These are phyloP conservation scores for Discoglossus pictus DNA, from an alignment of 2,797 vertebrate species.

Conservation along the genomic window DNA sequence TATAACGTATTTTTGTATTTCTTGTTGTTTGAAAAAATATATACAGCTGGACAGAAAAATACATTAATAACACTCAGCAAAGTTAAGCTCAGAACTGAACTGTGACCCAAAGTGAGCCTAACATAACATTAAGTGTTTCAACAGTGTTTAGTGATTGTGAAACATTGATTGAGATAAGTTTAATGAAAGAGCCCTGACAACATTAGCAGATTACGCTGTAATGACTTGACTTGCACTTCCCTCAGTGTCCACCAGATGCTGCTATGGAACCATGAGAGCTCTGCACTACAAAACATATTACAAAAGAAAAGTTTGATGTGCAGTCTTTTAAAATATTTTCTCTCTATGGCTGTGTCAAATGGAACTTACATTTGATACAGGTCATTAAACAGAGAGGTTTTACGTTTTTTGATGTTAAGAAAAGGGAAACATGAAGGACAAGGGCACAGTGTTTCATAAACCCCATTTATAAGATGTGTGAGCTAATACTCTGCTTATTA, in stretches of 20 bases:
- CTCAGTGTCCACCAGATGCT: slow-evolving; percentile 20
- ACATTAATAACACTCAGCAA: too few relatives aligned
- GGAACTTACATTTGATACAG: slow-evolving; percentile 49
- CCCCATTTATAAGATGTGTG: slow-evolving; percentile 10
- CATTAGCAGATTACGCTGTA: background rate
- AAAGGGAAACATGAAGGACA: slow-evolving; percentile 44
- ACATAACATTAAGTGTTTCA: slow-evolving; percentile 6
- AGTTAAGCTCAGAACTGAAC: too few relatives aligned
- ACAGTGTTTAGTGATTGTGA: background rate
- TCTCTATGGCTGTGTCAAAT: slow-evolving; percentile 38
- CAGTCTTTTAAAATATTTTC: slow-evolving; percentile 32
- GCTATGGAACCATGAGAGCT: slow-evolving; percentile 37
- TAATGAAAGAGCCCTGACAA: slow-evolving; percentile 25
- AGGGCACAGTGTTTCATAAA: slow-evolving; percentile 24
- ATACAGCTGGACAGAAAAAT: too few relatives aligned
- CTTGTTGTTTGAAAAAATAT: too few relatives aligned
- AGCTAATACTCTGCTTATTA: slow-evolving; percentile 24
- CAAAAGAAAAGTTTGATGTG: slow-evolving; percentile 30
- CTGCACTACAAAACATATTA: too few relatives aligned
- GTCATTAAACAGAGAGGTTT: slow-evolving; percentile 47
- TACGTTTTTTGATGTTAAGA: slow-evolving; percentile 43
- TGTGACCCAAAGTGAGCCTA: background rate
- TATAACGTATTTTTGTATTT: too few relatives aligned
- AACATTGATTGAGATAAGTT: slow-evolving; percentile 23
- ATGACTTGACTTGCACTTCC: slow-evolving; percentile 1